Evolutionary conservation across 2,113 vertebrate species (phyloP), one percentile per base, ranked within the genome.

Genomic region (Lutjanus erythropterus): DNA sequence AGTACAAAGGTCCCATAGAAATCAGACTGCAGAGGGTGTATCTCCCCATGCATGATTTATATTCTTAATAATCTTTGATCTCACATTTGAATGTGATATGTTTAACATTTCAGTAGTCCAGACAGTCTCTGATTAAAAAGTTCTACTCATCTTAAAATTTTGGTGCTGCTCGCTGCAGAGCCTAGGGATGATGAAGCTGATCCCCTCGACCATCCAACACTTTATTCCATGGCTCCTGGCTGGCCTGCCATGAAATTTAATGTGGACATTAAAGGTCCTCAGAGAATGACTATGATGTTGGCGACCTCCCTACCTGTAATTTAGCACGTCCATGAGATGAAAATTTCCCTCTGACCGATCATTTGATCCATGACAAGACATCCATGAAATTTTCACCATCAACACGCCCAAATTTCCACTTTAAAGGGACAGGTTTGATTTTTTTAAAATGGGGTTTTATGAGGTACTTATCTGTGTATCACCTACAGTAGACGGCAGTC

Each of bases 61-160:
- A 53, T 66, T 60, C 11, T 65, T 72, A 78, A 84, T 78, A 58
- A 53, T 88, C 50, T 61, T 66, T 59, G 49, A 67, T 55, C 25
- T 11, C 41, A 56, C 71, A 69, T 75, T 60, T 78, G 66, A 80
- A 80, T 76, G 50, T 74, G 44, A 78, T 58, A 19, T 67, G 50
- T 84, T 88, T 74, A 74, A 86, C 75, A 77, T 87, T 89, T 88
- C 60, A 72, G 47, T 44, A 61, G 55, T 58, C 29, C 61, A 37
- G 49, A 77, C 25, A 10, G 33, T 64, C 33, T 70, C 47, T 52
- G 56, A 74, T 78, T 70, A 58, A 72, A 75, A 80, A 60, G 37
- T 44, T 86, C 35, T 2, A 23, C 29, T 37, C 44, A 33, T 71
- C 52, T 47, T 37, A 33, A 58, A 21, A 3, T 9, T 33, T 60